Evolutionary conservation across 2,888 invertebrate species (phyloP).

Genomic region (Scaptomyza tumidula): DNA sequence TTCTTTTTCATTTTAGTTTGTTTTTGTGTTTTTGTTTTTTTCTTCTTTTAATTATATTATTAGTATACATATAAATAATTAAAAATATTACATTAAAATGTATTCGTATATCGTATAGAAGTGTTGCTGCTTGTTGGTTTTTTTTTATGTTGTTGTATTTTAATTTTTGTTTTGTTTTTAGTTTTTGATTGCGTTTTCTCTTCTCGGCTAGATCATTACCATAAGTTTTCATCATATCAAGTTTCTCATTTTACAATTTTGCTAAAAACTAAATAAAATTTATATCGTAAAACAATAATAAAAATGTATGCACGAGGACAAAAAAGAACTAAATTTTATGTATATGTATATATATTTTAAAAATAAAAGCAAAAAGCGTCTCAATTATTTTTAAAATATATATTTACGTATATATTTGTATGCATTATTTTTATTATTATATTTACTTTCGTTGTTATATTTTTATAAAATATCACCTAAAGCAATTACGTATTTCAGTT

Average conservation of each 20-base stretch:
- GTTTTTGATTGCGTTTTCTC: conserved; percentile 74
- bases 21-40: conserved; percentile 56
- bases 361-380: conserved; percentile 64
- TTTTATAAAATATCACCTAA: conserved; percentile 83
- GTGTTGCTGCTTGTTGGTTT: conserved; percentile 69
- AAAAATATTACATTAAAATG: conserved; percentile 84
- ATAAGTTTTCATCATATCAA: conserved; percentile 61
- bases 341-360: conserved; percentile 52
- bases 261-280: conserved; percentile 84
- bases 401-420: conserved; percentile 54
- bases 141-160: conserved; percentile 40
- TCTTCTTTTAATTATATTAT: conserved; percentile 74
- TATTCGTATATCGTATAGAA: conserved; percentile 83
- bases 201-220: conserved; percentile 48
- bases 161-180: conserved; percentile 46
- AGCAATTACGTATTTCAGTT: conserved; percentile 84
- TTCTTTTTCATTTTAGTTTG: conserved; percentile 46
- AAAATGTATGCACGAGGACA: conserved; percentile 62
- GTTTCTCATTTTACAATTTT: conserved; percentile 83
- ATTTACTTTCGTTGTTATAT: conserved; percentile 62
- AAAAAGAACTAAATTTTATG: conserved; percentile 54
- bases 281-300: conserved; percentile 75
- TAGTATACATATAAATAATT: conserved; percentile 84
- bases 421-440: conserved; percentile 58
- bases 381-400: conserved; percentile 65